Percentiles rank a stretch among this genome's conserved stretches.
Evolutionary conservation across 2,113 vertebrate genomes (phyloP).

Genomic region (Gadus macrocephalus): DNA sequence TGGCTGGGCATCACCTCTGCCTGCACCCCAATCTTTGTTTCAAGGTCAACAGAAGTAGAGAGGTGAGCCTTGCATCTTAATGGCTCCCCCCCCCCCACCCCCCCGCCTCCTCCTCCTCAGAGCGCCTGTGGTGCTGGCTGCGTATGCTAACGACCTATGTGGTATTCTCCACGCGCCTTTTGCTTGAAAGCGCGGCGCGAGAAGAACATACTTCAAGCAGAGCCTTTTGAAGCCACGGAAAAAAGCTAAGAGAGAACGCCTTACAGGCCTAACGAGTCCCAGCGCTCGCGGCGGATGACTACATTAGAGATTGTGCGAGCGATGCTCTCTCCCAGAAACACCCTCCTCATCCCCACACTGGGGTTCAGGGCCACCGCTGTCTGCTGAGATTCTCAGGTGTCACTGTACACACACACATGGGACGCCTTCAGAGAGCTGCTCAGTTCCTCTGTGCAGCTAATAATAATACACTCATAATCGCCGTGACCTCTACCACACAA

Average conservation of each 20-base stretch:
- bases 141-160: constrained; percentile 31
- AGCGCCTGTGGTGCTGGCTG: constrained; percentile 8
- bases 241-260: constrained; percentile 50
- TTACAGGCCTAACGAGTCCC: constrained; percentile 41
- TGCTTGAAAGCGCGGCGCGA: not conserved
- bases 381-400: too few species aligned
- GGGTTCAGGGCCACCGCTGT: too few species aligned
- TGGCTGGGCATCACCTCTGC: constrained; percentile 25
- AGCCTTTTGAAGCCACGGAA: constrained; percentile 55
- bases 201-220: constrained; percentile 38
- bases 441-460: too few species aligned
- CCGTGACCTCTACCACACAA: too few species aligned
- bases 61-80: constrained; percentile 44
- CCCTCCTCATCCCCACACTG: too few species aligned
- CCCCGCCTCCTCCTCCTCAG: constrained; percentile 13
- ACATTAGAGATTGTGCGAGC: constrained; percentile 9
- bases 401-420: too few species aligned
- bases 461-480: too few species aligned
- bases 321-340: not conserved
- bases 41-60: constrained; percentile 57
- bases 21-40: constrained; percentile 12
- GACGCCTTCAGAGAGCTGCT: too few species aligned
- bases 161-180: constrained; percentile 43
- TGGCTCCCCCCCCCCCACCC: constrained; percentile 22
- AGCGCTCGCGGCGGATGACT: constrained; percentile 36